Evolutionary conservation across 2,888 invertebrate species (phyloP).

Genomic region (Xestia sexstrigata): DNA sequence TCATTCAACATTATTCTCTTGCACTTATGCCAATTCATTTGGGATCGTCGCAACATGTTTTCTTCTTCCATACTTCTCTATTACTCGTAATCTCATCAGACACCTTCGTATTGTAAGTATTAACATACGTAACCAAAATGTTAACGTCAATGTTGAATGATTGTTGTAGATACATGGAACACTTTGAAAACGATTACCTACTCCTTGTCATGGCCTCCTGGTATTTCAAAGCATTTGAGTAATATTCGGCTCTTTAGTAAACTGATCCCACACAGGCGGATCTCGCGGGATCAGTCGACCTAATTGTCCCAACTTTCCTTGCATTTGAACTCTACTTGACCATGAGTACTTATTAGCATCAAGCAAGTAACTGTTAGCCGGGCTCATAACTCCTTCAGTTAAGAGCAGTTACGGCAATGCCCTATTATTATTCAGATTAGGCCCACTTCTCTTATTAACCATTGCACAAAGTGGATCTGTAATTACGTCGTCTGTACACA

Average conservation of each 20-base stretch:
- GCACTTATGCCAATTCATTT: background rate
- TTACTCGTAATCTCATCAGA: background rate
- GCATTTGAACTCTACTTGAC: background rate
- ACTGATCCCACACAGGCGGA: no score
- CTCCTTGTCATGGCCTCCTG: background rate
- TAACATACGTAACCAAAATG: no score
- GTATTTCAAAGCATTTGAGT: no score
- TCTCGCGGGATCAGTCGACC: no score
- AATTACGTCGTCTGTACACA: conserved; percentile 16
- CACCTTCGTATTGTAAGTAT: no score
- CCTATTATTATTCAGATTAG: conserved; percentile 21
- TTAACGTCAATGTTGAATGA: no score
- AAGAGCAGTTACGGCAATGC: background rate
- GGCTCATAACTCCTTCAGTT: background rate
- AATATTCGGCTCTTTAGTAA: no score
- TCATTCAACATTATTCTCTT: no score
- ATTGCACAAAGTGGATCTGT: conserved; percentile 19
- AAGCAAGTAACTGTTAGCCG: background rate
- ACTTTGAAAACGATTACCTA: background rate
- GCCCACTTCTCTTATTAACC: conserved; percentile 14
- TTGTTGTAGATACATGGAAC: no score
- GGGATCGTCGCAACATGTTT: background rate
- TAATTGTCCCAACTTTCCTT: background rate
- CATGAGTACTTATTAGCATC: background rate
- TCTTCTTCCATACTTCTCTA: background rate